Conservation (phyloP, 2,797 vertebrate species). For the Rhodeus uyekii region DNA sequence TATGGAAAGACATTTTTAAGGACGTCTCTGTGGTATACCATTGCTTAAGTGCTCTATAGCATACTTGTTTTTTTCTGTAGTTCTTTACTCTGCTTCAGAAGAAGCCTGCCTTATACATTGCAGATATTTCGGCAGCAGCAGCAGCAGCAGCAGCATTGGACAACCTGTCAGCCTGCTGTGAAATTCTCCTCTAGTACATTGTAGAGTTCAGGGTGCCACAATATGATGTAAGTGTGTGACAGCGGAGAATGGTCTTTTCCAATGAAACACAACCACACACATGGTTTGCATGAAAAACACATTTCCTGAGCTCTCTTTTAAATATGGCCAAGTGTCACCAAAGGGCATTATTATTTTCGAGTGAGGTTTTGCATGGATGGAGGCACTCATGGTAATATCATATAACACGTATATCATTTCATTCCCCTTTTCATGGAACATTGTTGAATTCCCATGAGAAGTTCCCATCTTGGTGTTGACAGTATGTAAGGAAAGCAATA, state of each 20-base stretch:
- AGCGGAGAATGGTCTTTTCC: background rate
- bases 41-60: background rate
- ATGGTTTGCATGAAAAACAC: conserved; percentile 48
- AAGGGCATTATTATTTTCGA: conserved; percentile 29
- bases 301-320: conserved; percentile 26
- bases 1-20: background rate
- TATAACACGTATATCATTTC: background rate
- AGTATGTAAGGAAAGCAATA: too few species aligned
- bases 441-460: too few species aligned
- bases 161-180: background rate
- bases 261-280: conserved; percentile 39
- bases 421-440: too few species aligned
- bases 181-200: conserved; percentile 6
- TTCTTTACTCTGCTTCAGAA: background rate
- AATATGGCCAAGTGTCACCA: background rate
- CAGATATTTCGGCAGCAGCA: background rate
- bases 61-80: background rate
- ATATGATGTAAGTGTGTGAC: conserved; percentile 11
- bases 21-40: background rate
- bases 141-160: background rate
- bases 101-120: background rate
- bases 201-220: background rate
- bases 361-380: background rate
- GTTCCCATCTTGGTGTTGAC: too few species aligned
- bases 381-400: background rate